These are phyloP conservation scores for Hypanus sabinus DNA, from an alignment of 2,113 vertebrate genomes.

Conservation along the genomic window DNA sequence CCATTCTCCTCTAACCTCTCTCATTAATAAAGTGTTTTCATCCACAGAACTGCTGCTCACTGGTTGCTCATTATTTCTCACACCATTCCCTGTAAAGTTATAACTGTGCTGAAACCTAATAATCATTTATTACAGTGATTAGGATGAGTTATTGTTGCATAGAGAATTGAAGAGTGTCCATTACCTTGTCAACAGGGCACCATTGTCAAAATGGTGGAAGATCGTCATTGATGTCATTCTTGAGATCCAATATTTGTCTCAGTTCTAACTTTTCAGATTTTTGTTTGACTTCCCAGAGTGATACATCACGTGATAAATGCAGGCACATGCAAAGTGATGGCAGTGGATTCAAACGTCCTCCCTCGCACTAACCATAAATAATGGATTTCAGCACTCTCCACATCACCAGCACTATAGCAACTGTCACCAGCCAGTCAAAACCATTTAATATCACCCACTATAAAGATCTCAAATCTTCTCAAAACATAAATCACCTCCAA, in stretches of 20 bases:
- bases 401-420: slow-evolving; percentile 28
- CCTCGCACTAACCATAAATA: slow-evolving; percentile 32
- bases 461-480: slow-evolving; percentile 34
- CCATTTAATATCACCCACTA: slow-evolving; percentile 8
- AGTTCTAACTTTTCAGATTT: background rate
- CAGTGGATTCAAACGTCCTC: slow-evolving; percentile 29
- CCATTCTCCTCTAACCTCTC: too few relatives aligned
- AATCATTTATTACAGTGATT: background rate
- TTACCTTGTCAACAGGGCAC: background rate
- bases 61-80: too few relatives aligned
- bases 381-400: slow-evolving; percentile 34
- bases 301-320: slow-evolving; percentile 11
- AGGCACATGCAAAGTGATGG: slow-evolving; percentile 29
- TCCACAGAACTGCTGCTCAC: too few relatives aligned
- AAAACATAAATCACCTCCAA: slow-evolving; percentile 34
- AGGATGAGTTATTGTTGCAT: background rate
- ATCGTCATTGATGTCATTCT: background rate
- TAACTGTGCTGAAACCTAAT: background rate
- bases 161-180: background rate
- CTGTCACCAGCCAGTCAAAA: slow-evolving; percentile 34
- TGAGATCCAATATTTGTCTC: background rate
- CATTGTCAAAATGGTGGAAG: background rate
- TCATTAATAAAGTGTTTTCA: too few relatives aligned
- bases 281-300: slow-evolving; percentile 8
- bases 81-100: background rate